Conservation (phyloP, 1,140 invertebrate genomes). For the Phenacoccus solenopsis region DNA sequence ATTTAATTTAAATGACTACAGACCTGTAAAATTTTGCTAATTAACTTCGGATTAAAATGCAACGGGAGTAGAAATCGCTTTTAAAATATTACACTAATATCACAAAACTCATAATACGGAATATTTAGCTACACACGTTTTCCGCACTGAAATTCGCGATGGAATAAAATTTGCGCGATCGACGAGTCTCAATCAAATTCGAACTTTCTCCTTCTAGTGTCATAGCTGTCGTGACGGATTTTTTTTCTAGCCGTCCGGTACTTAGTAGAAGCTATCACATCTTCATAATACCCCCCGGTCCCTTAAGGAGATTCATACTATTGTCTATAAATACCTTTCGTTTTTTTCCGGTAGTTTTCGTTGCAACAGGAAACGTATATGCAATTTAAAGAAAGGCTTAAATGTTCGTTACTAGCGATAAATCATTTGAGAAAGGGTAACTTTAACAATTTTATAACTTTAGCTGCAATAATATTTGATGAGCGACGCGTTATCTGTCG, state of each 20-base stretch:
- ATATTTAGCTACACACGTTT: neutral
- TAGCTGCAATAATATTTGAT: too few species aligned
- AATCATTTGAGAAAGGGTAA: neutral
- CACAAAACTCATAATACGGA: neutral
- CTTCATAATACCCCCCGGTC: neutral
- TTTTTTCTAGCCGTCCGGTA: slow-evolving; percentile 9
- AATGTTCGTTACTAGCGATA: neutral
- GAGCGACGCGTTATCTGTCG: too few species aligned
- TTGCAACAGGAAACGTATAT: slow-evolving; percentile 1
- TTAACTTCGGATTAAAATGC: neutral
- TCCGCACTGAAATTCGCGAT: neutral
- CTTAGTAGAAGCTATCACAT: neutral
- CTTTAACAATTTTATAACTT: neutral
- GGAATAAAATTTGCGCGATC: neutral
- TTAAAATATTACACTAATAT: neutral
- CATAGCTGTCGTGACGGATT: neutral
- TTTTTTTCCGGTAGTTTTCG: slow-evolving; percentile 12
- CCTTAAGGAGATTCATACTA: neutral
- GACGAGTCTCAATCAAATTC: neutral
- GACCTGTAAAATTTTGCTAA: neutral
- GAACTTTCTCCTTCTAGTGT: neutral
- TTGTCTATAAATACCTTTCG: slow-evolving; percentile 15
- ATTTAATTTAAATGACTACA: neutral
- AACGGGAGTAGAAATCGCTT: neutral
- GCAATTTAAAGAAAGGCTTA: neutral